phyloP scores from a whole-genome alignment of 2,888 invertebrate genomes.

The Calameuta pallipes region DNA sequence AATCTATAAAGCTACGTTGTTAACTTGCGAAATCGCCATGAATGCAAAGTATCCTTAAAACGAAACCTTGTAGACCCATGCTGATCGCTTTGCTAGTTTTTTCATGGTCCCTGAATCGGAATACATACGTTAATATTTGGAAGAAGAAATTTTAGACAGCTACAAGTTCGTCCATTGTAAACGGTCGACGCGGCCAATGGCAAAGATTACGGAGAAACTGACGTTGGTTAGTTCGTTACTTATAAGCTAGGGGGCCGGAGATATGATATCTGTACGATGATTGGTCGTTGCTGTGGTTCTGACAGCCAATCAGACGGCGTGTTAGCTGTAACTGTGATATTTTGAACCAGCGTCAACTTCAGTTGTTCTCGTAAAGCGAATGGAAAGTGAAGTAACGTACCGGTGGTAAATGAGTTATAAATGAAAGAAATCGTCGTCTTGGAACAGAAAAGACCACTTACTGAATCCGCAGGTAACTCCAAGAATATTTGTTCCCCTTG shows the following conservation, averaged over 20 bases:
- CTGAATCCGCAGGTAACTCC: not conserved
- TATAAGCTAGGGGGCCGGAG: not conserved
- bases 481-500: not conserved
- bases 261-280: not conserved
- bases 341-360: slow-evolving; percentile 57
- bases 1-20: not conserved
- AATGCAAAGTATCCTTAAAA: not conserved
- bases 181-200: not conserved
- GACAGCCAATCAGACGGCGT: slow-evolving; percentile 43
- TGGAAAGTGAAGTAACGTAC: slow-evolving; percentile 35
- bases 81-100: not conserved
- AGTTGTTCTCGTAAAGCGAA: slow-evolving; percentile 46
- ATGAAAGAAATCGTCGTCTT: slow-evolving; percentile 24
- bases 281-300: not conserved
- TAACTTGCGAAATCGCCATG: not conserved
- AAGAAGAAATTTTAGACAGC: not conserved
- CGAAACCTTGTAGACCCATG: not conserved
- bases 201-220: not conserved
- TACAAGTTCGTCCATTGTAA: not conserved
- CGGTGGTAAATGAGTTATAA: slow-evolving; percentile 19
- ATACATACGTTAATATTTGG: not conserved
- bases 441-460: slow-evolving; percentile 18
- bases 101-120: not conserved
- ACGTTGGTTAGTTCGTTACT: not conserved
- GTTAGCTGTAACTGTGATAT: slow-evolving; percentile 53